A percentile compares a stretch with the other conserved stretches of the same genome.
phyloP scores from a whole-genome alignment of 1,140 invertebrate genomes.

The Mya arenaria region DNA sequence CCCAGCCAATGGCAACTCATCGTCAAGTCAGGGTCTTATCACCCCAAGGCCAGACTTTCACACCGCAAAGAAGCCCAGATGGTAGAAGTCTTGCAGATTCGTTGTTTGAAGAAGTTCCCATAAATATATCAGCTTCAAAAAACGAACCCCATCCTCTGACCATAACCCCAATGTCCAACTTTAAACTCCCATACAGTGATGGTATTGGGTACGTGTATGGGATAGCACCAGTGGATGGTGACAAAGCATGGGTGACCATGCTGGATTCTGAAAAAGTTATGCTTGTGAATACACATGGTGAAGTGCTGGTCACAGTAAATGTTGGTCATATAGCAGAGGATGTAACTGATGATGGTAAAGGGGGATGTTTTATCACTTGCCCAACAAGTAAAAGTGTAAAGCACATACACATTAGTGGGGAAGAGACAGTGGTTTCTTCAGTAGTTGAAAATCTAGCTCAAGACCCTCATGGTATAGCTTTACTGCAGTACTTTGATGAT shows the following conservation, averaged over 20 bases:
- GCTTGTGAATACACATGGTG: not conserved
- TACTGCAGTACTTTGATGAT: not conserved
- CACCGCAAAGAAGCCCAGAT: not conserved
- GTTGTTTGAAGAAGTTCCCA: not conserved
- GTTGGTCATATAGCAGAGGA: constrained; percentile 20
- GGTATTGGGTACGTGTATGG: constrained; percentile 40
- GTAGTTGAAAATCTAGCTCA: not conserved
- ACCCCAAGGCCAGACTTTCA: too few species aligned
- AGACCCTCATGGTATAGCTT: constrained; percentile 25
- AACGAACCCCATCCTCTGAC: not conserved
- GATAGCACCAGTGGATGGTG: not conserved
- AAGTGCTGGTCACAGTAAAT: not conserved
- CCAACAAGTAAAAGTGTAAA: constrained; percentile 13
- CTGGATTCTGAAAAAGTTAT: constrained; percentile 5
- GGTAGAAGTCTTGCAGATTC: not conserved
- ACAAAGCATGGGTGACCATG: constrained; percentile 10
- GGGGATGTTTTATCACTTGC: constrained; percentile 21
- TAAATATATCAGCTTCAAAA: not conserved
- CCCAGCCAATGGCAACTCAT: too few species aligned
- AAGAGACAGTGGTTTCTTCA: not conserved
- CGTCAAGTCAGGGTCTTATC: too few species aligned
- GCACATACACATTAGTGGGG: not conserved
- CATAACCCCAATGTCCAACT: not conserved
- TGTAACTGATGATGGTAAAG: not conserved
- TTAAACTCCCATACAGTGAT: constrained; percentile 10